phyloP scores from a whole-genome alignment of 2,113 vertebrate species.

The Peromyscus maniculatus region DNA sequence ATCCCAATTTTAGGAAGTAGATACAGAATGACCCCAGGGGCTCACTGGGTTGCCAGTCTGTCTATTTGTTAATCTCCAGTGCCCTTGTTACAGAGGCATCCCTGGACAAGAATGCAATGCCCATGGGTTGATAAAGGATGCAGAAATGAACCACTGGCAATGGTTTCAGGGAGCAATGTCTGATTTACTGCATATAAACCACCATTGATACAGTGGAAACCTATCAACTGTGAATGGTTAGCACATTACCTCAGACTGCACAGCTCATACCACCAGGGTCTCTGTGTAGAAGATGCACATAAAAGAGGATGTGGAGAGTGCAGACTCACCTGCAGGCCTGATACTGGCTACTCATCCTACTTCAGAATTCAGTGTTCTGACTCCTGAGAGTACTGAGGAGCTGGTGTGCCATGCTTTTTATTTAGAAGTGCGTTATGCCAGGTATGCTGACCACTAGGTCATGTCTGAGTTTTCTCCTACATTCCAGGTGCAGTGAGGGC shows the following conservation, averaged over 20 bases:
- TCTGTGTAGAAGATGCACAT: not conserved
- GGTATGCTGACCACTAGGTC: not conserved
- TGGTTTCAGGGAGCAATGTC: not conserved
- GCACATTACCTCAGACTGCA: not conserved
- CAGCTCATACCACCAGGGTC: not conserved
- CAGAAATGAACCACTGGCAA: not conserved
- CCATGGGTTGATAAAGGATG: not conserved
- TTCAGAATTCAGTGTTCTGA: not conserved
- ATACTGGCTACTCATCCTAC: no score
- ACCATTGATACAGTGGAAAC: not conserved
- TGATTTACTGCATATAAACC: not conserved
- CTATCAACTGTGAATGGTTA: not conserved
- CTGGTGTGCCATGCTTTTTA: not conserved
- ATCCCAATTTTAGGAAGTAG: not conserved
- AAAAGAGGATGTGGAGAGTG: not conserved
- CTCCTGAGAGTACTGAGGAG: not conserved
- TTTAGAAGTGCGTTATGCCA: not conserved
- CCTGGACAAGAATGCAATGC: not conserved
- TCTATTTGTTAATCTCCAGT: not conserved
- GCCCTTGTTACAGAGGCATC: not conserved
- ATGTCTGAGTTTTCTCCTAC: not conserved
- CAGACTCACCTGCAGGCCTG: not conserved
- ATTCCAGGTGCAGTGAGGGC: not conserved
- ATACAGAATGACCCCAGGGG: not conserved
- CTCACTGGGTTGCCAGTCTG: not conserved